Percentiles rank a stretch among this genome's conserved stretches.
phyloP scores from a whole-genome alignment of 2,797 vertebrate species.

The Sparidentex hasta region DNA sequence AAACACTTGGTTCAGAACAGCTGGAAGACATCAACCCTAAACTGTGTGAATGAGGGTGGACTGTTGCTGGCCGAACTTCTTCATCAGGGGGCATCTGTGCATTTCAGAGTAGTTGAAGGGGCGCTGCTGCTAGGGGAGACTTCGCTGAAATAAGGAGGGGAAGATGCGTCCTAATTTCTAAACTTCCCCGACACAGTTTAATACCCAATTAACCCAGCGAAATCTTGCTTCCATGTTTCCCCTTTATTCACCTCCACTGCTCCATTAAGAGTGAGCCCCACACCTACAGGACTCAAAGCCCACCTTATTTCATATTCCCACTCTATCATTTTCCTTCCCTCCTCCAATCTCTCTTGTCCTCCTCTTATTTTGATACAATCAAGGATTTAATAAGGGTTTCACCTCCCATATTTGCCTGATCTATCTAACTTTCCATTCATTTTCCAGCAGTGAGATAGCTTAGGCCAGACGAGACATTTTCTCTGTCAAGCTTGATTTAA shows the following conservation, averaged over 20 bases:
- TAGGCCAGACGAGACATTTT: slow-evolving; percentile 71
- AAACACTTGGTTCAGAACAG: slow-evolving; percentile 64
- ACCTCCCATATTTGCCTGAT: slow-evolving; percentile 53
- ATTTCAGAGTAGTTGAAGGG: slow-evolving; percentile 33
- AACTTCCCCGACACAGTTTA: slow-evolving; percentile 29
- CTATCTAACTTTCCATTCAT: slow-evolving; percentile 67
- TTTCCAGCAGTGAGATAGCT: slow-evolving; percentile 71
- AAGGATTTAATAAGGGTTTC: slow-evolving; percentile 56
- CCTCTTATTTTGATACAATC: slow-evolving; percentile 60
- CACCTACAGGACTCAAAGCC: not conserved
- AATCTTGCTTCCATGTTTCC: slow-evolving; percentile 12
- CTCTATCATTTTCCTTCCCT: slow-evolving; percentile 17
- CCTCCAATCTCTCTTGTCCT: slow-evolving; percentile 32
- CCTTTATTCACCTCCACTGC: slow-evolving; percentile 12
- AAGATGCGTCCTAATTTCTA: slow-evolving; percentile 25
- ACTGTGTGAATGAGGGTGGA: slow-evolving; percentile 70
- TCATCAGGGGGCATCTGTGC: slow-evolving; percentile 34
- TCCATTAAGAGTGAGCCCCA: slow-evolving; percentile 20
- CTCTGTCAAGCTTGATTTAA: slow-evolving; percentile 74
- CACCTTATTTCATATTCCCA: slow-evolving; percentile 34
- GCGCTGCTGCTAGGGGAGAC: slow-evolving; percentile 25
- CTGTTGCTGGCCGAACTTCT: slow-evolving; percentile 67
- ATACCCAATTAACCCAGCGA: slow-evolving; percentile 27
- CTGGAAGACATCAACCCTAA: slow-evolving; percentile 80
- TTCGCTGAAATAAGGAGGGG: slow-evolving; percentile 22